Evolutionary conservation across 1,140 invertebrate genomes (phyloP), one percentile per base, ranked within the genome.

Genomic region (Nasonia giraulti): DNA sequence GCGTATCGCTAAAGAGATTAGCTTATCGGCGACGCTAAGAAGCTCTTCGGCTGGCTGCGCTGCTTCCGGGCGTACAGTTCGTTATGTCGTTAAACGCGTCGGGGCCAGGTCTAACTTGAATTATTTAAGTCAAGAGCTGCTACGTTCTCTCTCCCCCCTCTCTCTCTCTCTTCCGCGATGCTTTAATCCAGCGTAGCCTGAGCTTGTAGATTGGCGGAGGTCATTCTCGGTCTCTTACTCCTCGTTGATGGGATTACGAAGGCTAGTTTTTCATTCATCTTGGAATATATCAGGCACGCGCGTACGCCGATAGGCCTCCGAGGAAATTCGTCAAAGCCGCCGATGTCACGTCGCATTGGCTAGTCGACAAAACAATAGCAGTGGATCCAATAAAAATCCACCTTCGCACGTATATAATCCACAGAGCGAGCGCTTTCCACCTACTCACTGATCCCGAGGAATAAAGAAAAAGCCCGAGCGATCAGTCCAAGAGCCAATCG

Each of bases 1-100:
- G 68, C 69, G 83, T 80, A 84, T 84, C 77, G 77, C 83, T 75
- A 84, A 80, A 75, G 83, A 84, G 69, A 84, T 84, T 84, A 84
- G 77, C 83, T 84, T 84, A 84, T 84, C 83, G 83, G 77, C 14
- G 27, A 40, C 77, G 31, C 77, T 80, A 80, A 84, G 73, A 84
- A 66, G 33, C 76, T 33, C 27, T 40, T 55, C 50, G 44, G 20
- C 47, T 27, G 47, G 71, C 68, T 33, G 33, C 31, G 80, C 20
- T 62, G 68, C 80, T 80, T 40, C n/a, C 23, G 66, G n/a, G 80
- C 27, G 23, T 6, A 78, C n/a, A 66, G 55, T 83, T 69, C 74
- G 68, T 79, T 84, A 79, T 62, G 44, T 84, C 82, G 82, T 84
- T 84, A 79, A 84, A 73, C 27, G 44, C 33, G 37, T 69, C 82